Base-by-base conservation (phyloP, 2,797 vertebrate species). In the Muraenolepis orangiensis region DNA sequence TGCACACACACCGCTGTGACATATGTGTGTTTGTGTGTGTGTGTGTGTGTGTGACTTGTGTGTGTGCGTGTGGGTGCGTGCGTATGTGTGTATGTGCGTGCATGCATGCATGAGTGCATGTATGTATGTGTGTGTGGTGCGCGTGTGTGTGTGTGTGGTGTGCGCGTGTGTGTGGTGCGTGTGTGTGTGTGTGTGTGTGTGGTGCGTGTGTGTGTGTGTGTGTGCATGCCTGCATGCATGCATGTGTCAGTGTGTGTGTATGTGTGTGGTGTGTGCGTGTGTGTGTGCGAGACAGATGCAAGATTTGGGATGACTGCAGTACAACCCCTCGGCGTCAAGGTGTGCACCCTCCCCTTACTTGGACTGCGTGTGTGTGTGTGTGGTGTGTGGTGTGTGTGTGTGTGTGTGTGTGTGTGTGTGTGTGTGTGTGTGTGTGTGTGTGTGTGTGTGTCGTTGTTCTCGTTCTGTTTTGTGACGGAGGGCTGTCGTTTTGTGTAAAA, bases 221-320 rank as follows among this genome's bases (percentile, higher is more conserved):
- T 42, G 61, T 69, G 64, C 71, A 70, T 70, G 36, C 74, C 75
- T 72, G 74, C 70, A 76, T 66, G 66, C 16, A 76, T 66, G 66
- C 16, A 23, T 73, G 75, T 40, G 74, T 61, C 40, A 32, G 70
- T 18, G 36, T 16, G 74, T n/a, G 30, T 29, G 20, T 29, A 31
- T 1, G 16, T 74, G 72, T 76, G 66, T 28, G 72, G 26, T 42
- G 16, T 29, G 23, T 51, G 42, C 18, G 13, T 51, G 42, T 51
- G 42, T 4, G 42, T 72, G 51, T 30, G 14, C 38, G 36, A 69
- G 66, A 72, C 72, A 69, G 32, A 74, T 74, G 36, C 11, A 69
- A 30, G 72, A 31, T 76, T 69, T 74, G 31, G 20, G 71, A 84
- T 79, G 76, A 77, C 76, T 76, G 66, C 71, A 72, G 73, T 79